Conservation (phyloP, 2,888 invertebrate species). For the Ypsolopha sequella region DNA sequence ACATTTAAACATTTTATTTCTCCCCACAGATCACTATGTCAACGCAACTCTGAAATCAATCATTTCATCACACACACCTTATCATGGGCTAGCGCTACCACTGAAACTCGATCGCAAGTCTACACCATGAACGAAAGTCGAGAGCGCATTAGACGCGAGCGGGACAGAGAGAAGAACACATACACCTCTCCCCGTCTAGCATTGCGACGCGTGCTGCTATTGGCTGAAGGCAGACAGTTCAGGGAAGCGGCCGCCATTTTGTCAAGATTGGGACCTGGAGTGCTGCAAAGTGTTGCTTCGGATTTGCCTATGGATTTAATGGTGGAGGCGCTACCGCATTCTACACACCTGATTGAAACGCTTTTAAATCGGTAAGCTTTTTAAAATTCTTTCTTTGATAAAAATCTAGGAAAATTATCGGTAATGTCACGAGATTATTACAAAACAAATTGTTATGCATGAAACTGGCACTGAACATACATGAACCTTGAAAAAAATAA, state of each 20-base stretch:
- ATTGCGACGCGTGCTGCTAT: constrained; percentile 77
- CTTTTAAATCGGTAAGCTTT: constrained; percentile 75
- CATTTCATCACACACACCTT: too few species aligned
- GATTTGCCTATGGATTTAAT: constrained; percentile 90
- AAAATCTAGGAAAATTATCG: too few species aligned
- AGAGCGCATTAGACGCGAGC: constrained; percentile 78
- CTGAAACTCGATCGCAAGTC: neutral
- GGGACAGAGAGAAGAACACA: constrained; percentile 69
- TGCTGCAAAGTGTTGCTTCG: constrained; percentile 79
- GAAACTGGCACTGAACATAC: too few species aligned
- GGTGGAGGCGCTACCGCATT: constrained; percentile 91
- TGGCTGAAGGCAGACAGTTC: constrained; percentile 90
- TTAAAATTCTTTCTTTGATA: neutral
- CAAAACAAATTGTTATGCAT: neutral
- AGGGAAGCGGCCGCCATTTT: constrained; percentile 91
- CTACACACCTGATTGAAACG: constrained; percentile 88
- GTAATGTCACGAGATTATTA: neutral
- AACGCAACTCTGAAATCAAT: neutral
- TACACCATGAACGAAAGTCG: constrained; percentile 76
- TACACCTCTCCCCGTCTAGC: constrained; percentile 77
- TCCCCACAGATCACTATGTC: neutral
- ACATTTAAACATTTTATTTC: neutral
- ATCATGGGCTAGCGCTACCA: neutral
- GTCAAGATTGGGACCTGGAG: constrained; percentile 82
- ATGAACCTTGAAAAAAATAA: too few species aligned